Conservation (phyloP, 2,797 vertebrate species). For the Spheniscus humboldti region DNA sequence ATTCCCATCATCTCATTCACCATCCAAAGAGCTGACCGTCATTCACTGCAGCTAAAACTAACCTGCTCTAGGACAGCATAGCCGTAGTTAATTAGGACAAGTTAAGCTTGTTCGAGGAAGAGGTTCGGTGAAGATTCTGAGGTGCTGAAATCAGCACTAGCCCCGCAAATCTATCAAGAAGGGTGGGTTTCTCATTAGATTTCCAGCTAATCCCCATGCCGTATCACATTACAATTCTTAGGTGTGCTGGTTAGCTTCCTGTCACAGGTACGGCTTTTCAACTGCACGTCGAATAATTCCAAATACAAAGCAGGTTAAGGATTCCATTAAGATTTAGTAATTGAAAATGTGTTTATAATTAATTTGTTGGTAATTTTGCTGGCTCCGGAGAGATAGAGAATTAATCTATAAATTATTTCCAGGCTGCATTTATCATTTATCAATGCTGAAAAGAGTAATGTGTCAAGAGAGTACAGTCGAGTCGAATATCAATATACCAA, state of each 20-base stretch:
- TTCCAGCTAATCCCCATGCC: background rate
- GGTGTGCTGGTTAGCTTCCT: accelerated
- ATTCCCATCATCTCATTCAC: background rate
- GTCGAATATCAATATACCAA: background rate
- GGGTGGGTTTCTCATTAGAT: background rate
- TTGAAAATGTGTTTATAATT: background rate
- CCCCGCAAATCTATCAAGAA: background rate
- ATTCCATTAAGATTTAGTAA: background rate
- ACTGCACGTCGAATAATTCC: background rate
- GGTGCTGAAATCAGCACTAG: no score
- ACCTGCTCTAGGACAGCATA: background rate
- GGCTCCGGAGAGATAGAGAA: background rate
- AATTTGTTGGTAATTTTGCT: background rate
- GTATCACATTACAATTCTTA: accelerated
- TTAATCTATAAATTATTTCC: background rate
- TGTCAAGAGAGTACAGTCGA: background rate
- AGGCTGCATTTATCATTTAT: background rate
- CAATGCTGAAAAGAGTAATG: background rate
- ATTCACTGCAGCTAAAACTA: background rate
- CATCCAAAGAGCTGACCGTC: background rate
- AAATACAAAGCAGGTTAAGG: background rate
- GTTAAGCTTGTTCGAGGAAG: background rate
- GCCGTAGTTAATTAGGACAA: background rate
- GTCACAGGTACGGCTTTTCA: background rate
- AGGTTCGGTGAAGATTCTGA: background rate